Evolutionary conservation across 2,113 vertebrate species (phyloP), one percentile per base, ranked within the genome.

Genomic region (Thamnophis sirtalis): DNA sequence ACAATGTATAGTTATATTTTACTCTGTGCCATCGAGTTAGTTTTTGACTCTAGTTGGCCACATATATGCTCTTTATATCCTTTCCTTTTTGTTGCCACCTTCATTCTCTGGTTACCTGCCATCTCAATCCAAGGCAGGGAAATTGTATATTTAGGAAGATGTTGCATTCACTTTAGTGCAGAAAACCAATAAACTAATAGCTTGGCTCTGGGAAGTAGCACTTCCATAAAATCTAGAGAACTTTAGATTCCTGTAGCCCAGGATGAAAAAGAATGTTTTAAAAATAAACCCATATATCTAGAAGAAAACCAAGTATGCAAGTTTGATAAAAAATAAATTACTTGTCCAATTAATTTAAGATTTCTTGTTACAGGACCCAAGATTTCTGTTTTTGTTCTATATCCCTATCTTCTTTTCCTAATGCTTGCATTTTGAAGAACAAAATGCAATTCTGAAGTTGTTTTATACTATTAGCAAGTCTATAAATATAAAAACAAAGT

Each of bases 401-500:
- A 48, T 38, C 26, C 38, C 48, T 51, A 51, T 60, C 9, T n/a
- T 60, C 89, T 60, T 43, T 33, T 10, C 17, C 28, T 51, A 60
- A 89, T 1, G 49, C 53, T 51, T 10, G 9, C 38, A 11, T 60
- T 60, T 90, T 92, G 88, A 92, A 84, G 4, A 21, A 54, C 38
- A 15, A 68, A 68, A 33, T 68, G 28, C 63, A 80, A 88, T 92
- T 93, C 94, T 84, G 4, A 88, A 94, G 91, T 93, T 63, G 90
- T 91, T 92, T 58, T 93, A 10, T 89, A 93, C 91, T 91, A 94
- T 50, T 33, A 95, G 90, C 17, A 92, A 94, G 92, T 95, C 84
- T 90, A 94, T 73, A 94, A 95, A 96, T 95, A 94, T 84, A 93
- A 89, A 51, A 84, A 43, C 93, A 96, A 95, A 28, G 53, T 85